phyloP scores from a whole-genome alignment of 2,888 invertebrate genomes.

The Gerosis bhagava region DNA sequence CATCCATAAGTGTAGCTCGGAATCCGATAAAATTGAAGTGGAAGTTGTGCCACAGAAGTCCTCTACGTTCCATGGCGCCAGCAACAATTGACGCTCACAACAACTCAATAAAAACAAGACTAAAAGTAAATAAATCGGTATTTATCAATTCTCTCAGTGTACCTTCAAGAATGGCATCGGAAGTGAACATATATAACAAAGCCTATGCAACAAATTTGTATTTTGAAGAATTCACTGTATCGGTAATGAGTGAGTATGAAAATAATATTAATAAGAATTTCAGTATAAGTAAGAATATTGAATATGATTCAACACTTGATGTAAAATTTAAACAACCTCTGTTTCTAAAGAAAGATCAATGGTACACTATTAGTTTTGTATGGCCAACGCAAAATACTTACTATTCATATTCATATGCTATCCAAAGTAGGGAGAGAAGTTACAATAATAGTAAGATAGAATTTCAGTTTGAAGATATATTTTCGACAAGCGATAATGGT shows the following conservation, averaged over 20 bases:
- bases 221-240: conserved; percentile 64
- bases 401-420: conserved; percentile 60
- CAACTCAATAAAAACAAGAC: conserved; percentile 53
- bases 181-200: conserved; percentile 57
- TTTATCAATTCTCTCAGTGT: conserved; percentile 69
- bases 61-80: conserved; percentile 64
- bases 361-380: conserved; percentile 67
- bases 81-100: conserved; percentile 61
- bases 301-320: conserved; percentile 68
- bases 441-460: conserved; percentile 57
- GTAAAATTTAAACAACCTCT: conserved; percentile 66
- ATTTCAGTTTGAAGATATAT: conserved; percentile 70
- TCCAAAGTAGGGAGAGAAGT: conserved; percentile 60
- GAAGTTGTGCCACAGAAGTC: conserved; percentile 65
- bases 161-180: conserved; percentile 69
- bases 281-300: conserved; percentile 60
- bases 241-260: conserved; percentile 58
- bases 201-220: conserved; percentile 55
- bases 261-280: conserved; percentile 57
- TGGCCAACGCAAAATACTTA: conserved; percentile 59
- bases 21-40: conserved; percentile 58
- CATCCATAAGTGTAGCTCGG: conserved; percentile 43
- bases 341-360: conserved; percentile 65
- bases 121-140: conserved; percentile 69
- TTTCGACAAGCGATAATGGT: conserved; percentile 46